Conservation (phyloP, 2,797 vertebrate genomes). For the Petrocephalus schoutedeni region DNA sequence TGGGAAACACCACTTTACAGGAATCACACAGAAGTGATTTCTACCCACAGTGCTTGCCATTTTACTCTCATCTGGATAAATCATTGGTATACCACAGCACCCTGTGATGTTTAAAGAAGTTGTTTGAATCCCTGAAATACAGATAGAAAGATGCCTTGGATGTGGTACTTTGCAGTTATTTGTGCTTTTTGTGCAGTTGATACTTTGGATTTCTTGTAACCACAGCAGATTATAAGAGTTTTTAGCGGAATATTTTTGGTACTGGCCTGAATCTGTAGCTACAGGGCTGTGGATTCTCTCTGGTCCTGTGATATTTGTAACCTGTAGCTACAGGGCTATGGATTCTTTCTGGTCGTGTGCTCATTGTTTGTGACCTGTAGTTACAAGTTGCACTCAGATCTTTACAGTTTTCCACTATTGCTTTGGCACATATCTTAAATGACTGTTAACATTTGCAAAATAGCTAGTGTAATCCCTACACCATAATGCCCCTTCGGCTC, state of each 20-base stretch:
- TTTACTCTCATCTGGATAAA: background rate
- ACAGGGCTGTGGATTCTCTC: too few species aligned
- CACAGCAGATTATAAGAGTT: background rate
- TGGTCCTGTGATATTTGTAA: background rate
- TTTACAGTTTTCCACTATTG: too few species aligned
- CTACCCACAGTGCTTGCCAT: background rate
- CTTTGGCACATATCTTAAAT: too few species aligned
- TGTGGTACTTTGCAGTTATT: background rate
- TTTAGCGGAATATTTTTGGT: background rate
- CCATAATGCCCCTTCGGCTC: too few species aligned
- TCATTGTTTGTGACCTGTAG: too few species aligned
- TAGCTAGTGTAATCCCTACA: too few species aligned
- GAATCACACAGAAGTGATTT: background rate
- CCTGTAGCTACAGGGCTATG: background rate
- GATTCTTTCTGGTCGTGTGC: too few species aligned
- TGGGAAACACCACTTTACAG: background rate
- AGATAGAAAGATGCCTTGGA: background rate
- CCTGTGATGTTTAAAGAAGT: background rate
- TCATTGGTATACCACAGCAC: background rate
- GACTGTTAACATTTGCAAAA: too few species aligned
- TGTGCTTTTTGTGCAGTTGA: background rate
- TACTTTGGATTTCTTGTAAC: background rate
- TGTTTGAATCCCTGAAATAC: background rate
- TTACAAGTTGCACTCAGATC: too few species aligned
- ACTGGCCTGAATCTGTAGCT: background rate